Conservation (phyloP, 1,140 invertebrate species). For the Penaeus japonicus region DNA sequence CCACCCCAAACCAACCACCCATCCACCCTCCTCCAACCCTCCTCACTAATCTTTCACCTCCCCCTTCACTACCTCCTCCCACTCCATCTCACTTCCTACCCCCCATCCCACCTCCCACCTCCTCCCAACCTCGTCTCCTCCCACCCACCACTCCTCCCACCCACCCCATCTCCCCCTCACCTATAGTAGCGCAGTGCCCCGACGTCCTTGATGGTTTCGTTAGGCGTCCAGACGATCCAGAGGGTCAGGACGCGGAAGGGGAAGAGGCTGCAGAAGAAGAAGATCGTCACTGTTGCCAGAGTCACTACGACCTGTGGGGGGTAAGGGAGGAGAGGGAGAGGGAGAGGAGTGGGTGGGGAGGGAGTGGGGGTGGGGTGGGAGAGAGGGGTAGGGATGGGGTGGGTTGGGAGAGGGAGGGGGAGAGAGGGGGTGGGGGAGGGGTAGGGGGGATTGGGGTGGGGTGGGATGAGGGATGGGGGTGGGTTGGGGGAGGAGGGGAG, state of each 20-base stretch:
- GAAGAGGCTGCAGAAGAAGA: slow-evolving; percentile 88
- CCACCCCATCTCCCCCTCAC: slow-evolving; percentile 11
- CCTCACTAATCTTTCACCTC: no score
- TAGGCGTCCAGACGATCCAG: slow-evolving; percentile 80
- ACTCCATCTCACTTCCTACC: background rate
- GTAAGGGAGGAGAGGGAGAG: no score
- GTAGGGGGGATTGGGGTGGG: no score
- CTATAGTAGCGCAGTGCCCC: slow-evolving; percentile 28
- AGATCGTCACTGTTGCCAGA: slow-evolving; percentile 87
- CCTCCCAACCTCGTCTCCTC: background rate
- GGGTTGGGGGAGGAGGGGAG: no score
- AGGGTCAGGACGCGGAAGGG: slow-evolving; percentile 86
- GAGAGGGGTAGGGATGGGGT: no score
- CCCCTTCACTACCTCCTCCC: background rate
- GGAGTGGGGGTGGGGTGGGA: no score
- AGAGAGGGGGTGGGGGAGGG: no score
- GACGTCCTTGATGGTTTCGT: slow-evolving; percentile 72
- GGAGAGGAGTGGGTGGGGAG: no score
- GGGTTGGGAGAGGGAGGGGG: no score
- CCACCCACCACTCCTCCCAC: background rate
- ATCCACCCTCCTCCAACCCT: background rate
- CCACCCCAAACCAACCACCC: slow-evolving; percentile 12
- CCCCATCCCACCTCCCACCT: background rate
- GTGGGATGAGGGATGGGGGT: no score
- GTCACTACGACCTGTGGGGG: slow-evolving; percentile 74